Conservation (phyloP, 2,888 invertebrate species). For the Phlogophora meticulosa region DNA sequence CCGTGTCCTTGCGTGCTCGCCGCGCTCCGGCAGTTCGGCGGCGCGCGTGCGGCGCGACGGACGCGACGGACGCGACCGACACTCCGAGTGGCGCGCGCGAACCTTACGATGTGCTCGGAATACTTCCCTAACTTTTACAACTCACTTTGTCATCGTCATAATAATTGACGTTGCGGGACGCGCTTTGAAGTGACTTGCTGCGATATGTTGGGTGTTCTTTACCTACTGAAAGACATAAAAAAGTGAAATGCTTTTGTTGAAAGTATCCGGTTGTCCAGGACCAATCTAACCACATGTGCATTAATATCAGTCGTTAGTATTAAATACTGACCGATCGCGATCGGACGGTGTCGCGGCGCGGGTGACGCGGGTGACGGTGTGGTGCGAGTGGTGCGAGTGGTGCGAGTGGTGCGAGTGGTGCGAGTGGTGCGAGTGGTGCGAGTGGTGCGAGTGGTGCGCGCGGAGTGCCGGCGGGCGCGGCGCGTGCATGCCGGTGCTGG, state of each 20-base stretch:
- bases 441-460: too few relatives aligned
- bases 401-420: too few relatives aligned
- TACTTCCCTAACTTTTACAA: slow-evolving; percentile 60
- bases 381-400: too few relatives aligned
- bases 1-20: background rate
- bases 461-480: slow-evolving; percentile 20
- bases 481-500: slow-evolving; percentile 22
- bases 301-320: background rate
- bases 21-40: slow-evolving; percentile 59
- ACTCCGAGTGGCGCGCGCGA: slow-evolving; percentile 1
- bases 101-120: slow-evolving; percentile 22
- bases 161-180: slow-evolving; percentile 6
- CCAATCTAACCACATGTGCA: background rate
- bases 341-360: background rate
- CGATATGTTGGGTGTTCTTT: background rate
- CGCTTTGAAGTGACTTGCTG: slow-evolving; percentile 2
- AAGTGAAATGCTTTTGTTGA: background rate
- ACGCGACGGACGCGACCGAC: slow-evolving; percentile 2
- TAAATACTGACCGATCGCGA: background rate
- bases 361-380: slow-evolving; percentile 3
- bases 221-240: slow-evolving; percentile 4
- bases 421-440: too few relatives aligned
- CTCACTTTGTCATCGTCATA: slow-evolving; percentile 15
- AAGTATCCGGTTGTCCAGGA: slow-evolving; percentile 6
- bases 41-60: slow-evolving; percentile 60